Evolutionary conservation across 2,888 invertebrate genomes (phyloP), one percentile per base, ranked within the genome.

Genomic region (Rhagophthalmus giganteus): DNA sequence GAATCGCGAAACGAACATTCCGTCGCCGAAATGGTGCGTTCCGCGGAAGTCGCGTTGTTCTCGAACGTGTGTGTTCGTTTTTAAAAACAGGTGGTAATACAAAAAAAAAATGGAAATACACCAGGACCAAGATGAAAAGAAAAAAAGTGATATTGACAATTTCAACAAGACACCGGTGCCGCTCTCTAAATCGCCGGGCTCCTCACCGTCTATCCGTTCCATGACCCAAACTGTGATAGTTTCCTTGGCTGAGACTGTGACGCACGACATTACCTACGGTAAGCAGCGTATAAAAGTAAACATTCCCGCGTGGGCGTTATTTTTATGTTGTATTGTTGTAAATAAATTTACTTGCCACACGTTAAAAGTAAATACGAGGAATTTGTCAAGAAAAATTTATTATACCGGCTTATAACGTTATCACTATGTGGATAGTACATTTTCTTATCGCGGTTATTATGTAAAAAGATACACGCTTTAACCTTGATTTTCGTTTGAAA

Each of bases 191-290:
- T 74, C 74, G 10, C 67, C 69, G 31, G 65, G 58, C 34, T 48
- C 63, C 15, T 71, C 73, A 69, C 74, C 72, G 59, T 72, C 74
- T 69, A 69, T 72, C 54, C 70, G 75, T 32, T 60, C 59, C 49
- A 72, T 73, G 70, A 75, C 74, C 32, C 70, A 71, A 59, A 75
- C 74, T 54, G 75, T 75, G 35, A 73, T 74, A 24, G 74, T 75
- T 28, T 74, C 74, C 7, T 62, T 75, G 42, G 71, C 62, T 66
- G 76, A 76, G 65, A 80, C 79, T 66, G 77, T 81, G 71, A 80
- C 78, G 51, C 80, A 80, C 68, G 76, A 78, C 65, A 76, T 81
- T 61, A 80, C 80, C 57, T 80, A 79, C 67, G 80, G 81, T 81
- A 66, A 72, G 75, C 68, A 16, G 25, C 11, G 16, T 30, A 37